These are phyloP conservation scores for Trinorchestia longiramus DNA, from an alignment of 1,140 invertebrate species.

Conservation along the genomic window DNA sequence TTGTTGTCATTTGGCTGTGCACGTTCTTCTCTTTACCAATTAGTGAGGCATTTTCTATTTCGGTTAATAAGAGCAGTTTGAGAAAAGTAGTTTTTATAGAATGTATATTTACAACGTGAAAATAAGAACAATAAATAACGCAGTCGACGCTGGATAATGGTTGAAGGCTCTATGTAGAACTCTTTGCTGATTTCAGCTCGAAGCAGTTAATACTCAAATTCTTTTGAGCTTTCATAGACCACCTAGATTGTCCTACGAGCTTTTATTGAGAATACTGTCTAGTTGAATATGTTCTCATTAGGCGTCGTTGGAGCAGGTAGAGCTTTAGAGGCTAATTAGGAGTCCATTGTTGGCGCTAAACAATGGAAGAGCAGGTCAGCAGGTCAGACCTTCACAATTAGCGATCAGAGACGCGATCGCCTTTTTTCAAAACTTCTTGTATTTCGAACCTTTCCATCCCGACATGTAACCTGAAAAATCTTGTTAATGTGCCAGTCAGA, in stretches of 20 bases:
- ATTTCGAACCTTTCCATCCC: neutral
- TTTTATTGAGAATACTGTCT: neutral
- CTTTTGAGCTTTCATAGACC: neutral
- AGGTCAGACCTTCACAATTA: constrained; percentile 18
- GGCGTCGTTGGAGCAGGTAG: constrained; percentile 10
- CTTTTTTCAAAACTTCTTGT: neutral
- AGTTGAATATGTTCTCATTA: constrained; percentile 12
- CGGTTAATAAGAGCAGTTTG: neutral
- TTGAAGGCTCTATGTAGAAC: neutral
- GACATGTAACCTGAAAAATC: neutral
- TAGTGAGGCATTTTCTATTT: neutral
- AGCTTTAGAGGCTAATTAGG: neutral
- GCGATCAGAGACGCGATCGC: constrained; percentile 41
- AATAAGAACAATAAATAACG: neutral
- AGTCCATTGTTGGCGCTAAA: constrained; percentile 33
- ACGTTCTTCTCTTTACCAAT: neutral
- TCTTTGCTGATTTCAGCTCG: neutral
- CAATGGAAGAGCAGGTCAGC: constrained; percentile 14
- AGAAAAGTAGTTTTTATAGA: neutral
- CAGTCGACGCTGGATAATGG: neutral
- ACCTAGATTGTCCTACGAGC: constrained; percentile 13
- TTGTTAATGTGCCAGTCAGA: neutral
- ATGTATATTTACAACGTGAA: neutral
- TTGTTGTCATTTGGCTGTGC: neutral
- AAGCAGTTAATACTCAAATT: neutral